phyloP scores from a whole-genome alignment of 2,113 vertebrate genomes.

The Misgurnus mizolepis region DNA sequence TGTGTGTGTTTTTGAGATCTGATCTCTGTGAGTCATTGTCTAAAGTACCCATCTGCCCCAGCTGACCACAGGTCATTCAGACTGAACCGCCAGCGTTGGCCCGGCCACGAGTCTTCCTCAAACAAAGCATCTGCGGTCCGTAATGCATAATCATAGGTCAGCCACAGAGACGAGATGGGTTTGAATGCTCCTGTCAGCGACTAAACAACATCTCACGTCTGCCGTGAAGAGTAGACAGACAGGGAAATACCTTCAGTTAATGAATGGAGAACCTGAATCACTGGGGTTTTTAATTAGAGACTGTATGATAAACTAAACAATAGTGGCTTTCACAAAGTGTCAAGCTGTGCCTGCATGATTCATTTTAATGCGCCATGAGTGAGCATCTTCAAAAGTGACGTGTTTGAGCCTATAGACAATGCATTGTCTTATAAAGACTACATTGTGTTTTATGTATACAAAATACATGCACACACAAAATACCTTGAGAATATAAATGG shows the following conservation, averaged over 20 bases:
- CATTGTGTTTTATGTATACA: too few relatives aligned
- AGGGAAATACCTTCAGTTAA: neutral
- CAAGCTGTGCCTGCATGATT: neutral
- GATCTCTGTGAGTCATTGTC: slow-evolving; percentile 18
- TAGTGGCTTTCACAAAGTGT: neutral
- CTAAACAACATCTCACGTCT: neutral
- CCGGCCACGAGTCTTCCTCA: neutral
- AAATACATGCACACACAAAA: too few relatives aligned
- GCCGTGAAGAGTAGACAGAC: neutral
- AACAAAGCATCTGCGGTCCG: slow-evolving; percentile 24
- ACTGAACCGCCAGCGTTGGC: neutral
- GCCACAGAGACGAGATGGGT: neutral
- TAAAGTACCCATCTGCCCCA: slow-evolving; percentile 33
- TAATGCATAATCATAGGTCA: neutral
- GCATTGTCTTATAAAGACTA: neutral
- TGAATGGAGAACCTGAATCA: neutral
- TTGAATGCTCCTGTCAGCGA: neutral
- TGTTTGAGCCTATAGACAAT: neutral
- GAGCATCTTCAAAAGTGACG: neutral
- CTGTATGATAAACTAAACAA: neutral
- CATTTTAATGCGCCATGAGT: neutral
- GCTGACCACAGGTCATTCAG: slow-evolving; percentile 37
- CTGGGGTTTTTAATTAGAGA: neutral
- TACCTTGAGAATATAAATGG: too few relatives aligned
- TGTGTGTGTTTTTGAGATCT: slow-evolving; percentile 14